phyloP scores from a whole-genome alignment of 2,113 vertebrate species.

The Todiramphus chloris region DNA sequence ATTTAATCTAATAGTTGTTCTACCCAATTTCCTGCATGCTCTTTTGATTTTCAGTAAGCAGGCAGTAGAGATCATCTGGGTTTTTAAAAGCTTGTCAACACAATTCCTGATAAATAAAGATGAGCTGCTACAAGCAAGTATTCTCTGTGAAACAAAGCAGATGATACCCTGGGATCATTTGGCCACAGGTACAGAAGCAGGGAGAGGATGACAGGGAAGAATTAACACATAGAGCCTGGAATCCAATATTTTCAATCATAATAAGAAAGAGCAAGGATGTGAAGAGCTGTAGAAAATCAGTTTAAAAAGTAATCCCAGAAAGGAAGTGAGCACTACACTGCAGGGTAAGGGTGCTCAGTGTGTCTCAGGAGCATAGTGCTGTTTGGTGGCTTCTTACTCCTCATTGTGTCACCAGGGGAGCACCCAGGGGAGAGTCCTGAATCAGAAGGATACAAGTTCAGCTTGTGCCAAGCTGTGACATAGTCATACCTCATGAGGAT shows the following conservation, averaged over 20 bases:
- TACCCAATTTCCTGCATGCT: slow-evolving; percentile 27
- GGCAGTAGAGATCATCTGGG: slow-evolving; percentile 23
- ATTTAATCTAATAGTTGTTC: slow-evolving; percentile 15
- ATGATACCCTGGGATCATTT: background rate
- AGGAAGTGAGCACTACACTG: background rate
- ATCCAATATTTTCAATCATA: background rate
- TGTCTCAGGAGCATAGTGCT: background rate
- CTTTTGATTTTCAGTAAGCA: slow-evolving; percentile 19
- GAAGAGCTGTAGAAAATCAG: background rate
- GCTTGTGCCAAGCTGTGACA: background rate
- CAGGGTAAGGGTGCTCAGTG: background rate
- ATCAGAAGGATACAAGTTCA: background rate
- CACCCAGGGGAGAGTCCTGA: background rate
- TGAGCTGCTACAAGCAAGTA: background rate
- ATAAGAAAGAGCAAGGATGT: background rate
- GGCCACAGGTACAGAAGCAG: background rate
- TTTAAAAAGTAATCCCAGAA: background rate
- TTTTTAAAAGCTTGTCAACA: slow-evolving; percentile 50
- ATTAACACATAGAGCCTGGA: background rate
- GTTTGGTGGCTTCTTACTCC: background rate
- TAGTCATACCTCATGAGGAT: background rate
- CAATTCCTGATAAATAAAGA: slow-evolving; percentile 57
- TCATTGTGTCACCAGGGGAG: background rate
- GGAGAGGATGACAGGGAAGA: background rate
- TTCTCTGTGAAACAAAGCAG: slow-evolving; percentile 46